Evolutionary conservation across 1,140 invertebrate genomes (phyloP), one percentile per base, ranked within the genome.

Genomic region (Batillaria attramentaria): DNA sequence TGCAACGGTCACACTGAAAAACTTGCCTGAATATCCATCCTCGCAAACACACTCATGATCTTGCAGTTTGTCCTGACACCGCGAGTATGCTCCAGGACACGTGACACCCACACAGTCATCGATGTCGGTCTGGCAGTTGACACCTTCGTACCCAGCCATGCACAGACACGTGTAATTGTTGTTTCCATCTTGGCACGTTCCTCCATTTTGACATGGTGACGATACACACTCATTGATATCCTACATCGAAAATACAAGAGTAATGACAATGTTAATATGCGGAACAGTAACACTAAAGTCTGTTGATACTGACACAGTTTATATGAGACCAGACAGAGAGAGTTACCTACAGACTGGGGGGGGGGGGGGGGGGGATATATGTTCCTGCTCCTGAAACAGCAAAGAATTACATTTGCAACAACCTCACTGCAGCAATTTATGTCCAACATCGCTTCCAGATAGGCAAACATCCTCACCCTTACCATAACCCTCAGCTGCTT

Each of bases 71-170:
- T 89, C 85, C 33, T 72, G 35, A 81, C 90, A 91, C 2, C 41
- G 39, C 0, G 75, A 79, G 62, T 81, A 65, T 5, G 13, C 24
- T 31, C 75, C 77, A 13, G 76, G 0, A 97, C 97, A 88, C 93
- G 94, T 28, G 94, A 95, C 0, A 93, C 93, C 60, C 0, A 28
- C n/a, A 79, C 88, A 89, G 42, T 88, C 86, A 66, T 87, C 78
- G 74, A 96, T 94, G 89, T 98, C 95, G 89, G 94, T 97, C 18
- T 87, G 83, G 80, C 89, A 91, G 33, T 68, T 77, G 8, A 43
- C 68, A 8, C 89, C 89, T 1, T 80, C 83, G 80, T 81, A 81
- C 20, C 81, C 81, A 33, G 24, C 28, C 24, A 66, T 79, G 79
- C 92, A 93, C 3, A 79, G 16, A 68, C 85, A 87, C 18, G 70